Evolutionary conservation across 2,113 vertebrate species (phyloP), one percentile per base, ranked within the genome.

Genomic region (Pholis gunnellus): DNA sequence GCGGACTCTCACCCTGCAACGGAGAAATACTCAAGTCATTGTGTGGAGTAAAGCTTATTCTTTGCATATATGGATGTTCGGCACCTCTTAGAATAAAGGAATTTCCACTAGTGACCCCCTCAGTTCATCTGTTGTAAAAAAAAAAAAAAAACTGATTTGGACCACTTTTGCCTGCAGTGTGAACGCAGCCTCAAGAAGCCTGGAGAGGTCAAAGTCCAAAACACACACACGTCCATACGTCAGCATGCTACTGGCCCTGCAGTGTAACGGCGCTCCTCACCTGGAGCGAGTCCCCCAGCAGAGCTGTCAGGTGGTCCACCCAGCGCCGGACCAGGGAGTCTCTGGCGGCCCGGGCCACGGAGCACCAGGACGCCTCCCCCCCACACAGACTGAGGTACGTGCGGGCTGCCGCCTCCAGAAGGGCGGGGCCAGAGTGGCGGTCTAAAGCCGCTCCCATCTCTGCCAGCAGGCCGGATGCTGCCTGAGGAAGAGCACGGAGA

Each of bases 371-470:
- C 38, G 88, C 76, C 70, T 92, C 95, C 66, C 93, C 94, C 9
- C 54, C 78, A 81, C 96, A 95, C 80, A 98, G 94, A 13, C 89
- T 79, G 79, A 89, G 91, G 6, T 95, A 97, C 1, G 95, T 85
- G 56, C 95, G 95, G 40, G 97, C 95, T 18, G 95, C 96, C 2
- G 95, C 94, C 89, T 98, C 96, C 29, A 98, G 93, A 29, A 97
- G 92, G 15, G 85, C 93, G 0, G 89, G 15, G 31, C 93, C 91
- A 0, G 95, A 94, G 87, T 97, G 95, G 75, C 88, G 85, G 10
- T 90, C 85, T 84, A 96, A 86, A 42, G 94, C 95, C 34, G 89
- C 81, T 68, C 92, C 94, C 77, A 98, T 74, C 88, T 95, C 94
- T 13, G 83, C 88, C 87, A 97, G 86, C 86, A 98, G 89, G 20